A percentile compares a stretch with the other conserved stretches of the same genome.
These are phyloP conservation scores for Austrofundulus limnaeus DNA, from an alignment of 2,113 vertebrate genomes.

Conservation along the genomic window DNA sequence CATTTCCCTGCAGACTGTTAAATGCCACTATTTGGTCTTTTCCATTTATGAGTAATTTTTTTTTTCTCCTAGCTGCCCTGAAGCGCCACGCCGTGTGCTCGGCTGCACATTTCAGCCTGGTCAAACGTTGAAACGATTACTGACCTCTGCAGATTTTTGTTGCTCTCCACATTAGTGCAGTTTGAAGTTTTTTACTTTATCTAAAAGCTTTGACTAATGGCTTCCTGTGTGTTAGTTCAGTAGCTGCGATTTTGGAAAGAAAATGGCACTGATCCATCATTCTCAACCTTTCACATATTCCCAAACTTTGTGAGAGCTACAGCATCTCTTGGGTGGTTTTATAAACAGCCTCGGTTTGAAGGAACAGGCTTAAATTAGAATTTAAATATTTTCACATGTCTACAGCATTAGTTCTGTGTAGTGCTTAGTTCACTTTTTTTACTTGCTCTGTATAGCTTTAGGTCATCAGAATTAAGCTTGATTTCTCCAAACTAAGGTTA, in stretches of 20 bases:
- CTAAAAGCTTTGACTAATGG: not conserved
- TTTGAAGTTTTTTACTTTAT: not conserved
- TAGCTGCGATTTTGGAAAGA: not conserved
- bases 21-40: slow-evolving; percentile 73
- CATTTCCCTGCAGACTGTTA: slow-evolving; percentile 57
- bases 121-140: not conserved
- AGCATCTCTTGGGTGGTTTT: not conserved
- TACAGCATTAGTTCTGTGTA: too few species aligned
- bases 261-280: not conserved
- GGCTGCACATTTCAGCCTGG: slow-evolving; percentile 21
- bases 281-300: not conserved
- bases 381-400: too few species aligned
- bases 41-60: slow-evolving; percentile 52
- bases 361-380: too few species aligned
- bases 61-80: slow-evolving; percentile 9
- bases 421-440: too few species aligned
- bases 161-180: not conserved
- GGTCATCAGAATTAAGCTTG: too few species aligned
- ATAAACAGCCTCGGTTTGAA: too few species aligned
- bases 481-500: too few species aligned
- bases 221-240: not conserved
- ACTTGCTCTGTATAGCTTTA: too few species aligned
- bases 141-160: slow-evolving; percentile 30
- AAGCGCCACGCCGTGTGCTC: slow-evolving; percentile 14
- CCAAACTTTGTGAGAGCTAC: slow-evolving; percentile 2